Evolutionary conservation across 2,113 vertebrate species (phyloP).

Genomic region (Apteryx mantelli): DNA sequence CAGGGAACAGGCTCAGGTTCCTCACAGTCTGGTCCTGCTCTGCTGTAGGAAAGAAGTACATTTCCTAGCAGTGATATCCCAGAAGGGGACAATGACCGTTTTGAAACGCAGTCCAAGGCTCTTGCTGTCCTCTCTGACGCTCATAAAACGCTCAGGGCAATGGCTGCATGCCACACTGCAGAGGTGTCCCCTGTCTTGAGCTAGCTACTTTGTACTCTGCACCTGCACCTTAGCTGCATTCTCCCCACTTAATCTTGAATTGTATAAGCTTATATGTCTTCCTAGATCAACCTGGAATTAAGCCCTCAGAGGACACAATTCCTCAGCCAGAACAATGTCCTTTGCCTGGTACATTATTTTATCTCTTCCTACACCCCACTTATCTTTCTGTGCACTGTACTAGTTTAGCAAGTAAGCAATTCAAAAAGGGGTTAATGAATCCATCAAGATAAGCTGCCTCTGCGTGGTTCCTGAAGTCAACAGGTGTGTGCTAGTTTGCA

Average conservation of each 20-base stretch:
- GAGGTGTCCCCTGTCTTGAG: background rate
- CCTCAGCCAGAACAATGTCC: background rate
- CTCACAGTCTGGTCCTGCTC: background rate
- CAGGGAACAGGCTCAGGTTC: background rate
- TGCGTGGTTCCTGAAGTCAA: background rate
- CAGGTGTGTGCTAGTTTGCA: background rate
- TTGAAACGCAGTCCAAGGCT: background rate
- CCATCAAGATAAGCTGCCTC: background rate
- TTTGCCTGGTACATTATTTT: background rate
- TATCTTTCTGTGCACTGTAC: background rate
- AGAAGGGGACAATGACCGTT: background rate
- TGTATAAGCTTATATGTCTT: background rate
- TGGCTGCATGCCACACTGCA: background rate
- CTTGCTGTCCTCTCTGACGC: background rate
- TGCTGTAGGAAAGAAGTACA: background rate
- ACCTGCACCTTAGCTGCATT: background rate
- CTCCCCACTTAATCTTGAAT: background rate
- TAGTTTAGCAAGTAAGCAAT: background rate
- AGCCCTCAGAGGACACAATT: background rate
- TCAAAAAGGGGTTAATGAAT: background rate
- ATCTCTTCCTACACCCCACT: background rate
- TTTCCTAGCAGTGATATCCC: background rate
- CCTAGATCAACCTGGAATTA: background rate
- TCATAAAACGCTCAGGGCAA: accelerated
- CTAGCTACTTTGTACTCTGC: background rate